Evolutionary conservation across 2,888 invertebrate species (phyloP).

Genomic region (Pseudococcus viburni): DNA sequence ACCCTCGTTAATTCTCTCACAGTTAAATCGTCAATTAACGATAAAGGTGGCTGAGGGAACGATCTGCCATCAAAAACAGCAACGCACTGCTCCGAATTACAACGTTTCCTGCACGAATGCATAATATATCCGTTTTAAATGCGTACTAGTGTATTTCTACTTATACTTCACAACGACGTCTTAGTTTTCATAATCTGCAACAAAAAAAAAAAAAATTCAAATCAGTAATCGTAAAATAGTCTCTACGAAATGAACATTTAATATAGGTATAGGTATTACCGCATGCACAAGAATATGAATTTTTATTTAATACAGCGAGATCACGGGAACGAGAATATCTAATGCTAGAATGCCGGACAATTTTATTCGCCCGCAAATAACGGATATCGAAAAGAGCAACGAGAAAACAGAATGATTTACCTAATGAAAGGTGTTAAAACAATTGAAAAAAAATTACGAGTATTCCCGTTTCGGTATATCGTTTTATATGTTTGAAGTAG

Average conservation of each 20-base stretch:
- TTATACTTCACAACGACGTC: neutral
- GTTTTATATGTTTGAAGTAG: conserved; percentile 15
- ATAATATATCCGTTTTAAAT: conserved; percentile 12
- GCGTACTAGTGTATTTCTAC: neutral
- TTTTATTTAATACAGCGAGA: neutral
- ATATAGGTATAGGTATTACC: neutral
- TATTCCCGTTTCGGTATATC: conserved; percentile 19
- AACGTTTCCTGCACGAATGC: conserved; percentile 61
- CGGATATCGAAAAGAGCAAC: neutral
- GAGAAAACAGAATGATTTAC: neutral
- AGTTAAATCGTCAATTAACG: conserved; percentile 47
- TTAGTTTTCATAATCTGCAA: conserved; percentile 6
- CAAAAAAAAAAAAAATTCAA: neutral
- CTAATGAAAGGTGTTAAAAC: conserved; percentile 31
- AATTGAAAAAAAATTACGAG: conserved; percentile 12
- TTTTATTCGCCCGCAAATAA: neutral
- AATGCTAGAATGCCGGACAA: neutral
- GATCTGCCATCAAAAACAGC: conserved; percentile 28
- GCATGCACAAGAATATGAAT: neutral
- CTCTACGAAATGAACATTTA: neutral
- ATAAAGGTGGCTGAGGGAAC: neutral
- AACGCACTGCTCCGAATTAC: conserved; percentile 53
- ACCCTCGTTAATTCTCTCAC: conserved; percentile 49
- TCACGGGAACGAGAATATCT: neutral
- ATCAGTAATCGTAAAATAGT: neutral